Conservation (phyloP, 2,113 vertebrate species). For the Malaclemys terrapin region DNA sequence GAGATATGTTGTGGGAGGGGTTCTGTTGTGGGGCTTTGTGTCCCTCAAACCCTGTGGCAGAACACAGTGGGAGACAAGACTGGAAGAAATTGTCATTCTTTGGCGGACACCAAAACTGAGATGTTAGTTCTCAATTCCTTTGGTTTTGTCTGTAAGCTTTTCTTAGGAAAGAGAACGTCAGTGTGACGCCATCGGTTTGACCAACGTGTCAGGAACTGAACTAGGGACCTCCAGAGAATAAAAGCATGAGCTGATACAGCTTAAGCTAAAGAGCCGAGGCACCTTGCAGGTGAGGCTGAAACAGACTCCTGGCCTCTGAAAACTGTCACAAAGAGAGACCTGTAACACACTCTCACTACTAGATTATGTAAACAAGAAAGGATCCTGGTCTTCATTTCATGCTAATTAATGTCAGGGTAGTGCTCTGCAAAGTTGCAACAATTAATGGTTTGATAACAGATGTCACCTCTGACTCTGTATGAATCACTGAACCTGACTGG, state of each 20-base stretch:
- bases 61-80: fast-evolving
- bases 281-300: neutral
- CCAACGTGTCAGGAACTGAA: neutral
- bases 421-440: neutral
- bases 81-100: fast-evolving
- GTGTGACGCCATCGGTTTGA: neutral
- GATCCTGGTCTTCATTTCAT: neutral
- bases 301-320: fast-evolving
- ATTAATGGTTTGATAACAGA: neutral
- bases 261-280: too few relatives aligned
- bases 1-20: fast-evolving
- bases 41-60: neutral
- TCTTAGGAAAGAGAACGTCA: neutral
- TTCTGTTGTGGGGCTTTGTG: fast-evolving
- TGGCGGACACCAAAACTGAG: neutral
- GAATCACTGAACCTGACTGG: neutral
- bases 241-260: neutral
- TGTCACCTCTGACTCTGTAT: neutral
- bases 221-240: neutral
- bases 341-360: neutral
- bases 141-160: neutral
- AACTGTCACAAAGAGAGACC: neutral
- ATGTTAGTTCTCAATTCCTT: neutral
- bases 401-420: neutral
- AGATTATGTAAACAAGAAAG: neutral